These are phyloP conservation scores for Drosophila guanche DNA, from an alignment of 1,140 invertebrate genomes.

Conservation along the genomic window DNA sequence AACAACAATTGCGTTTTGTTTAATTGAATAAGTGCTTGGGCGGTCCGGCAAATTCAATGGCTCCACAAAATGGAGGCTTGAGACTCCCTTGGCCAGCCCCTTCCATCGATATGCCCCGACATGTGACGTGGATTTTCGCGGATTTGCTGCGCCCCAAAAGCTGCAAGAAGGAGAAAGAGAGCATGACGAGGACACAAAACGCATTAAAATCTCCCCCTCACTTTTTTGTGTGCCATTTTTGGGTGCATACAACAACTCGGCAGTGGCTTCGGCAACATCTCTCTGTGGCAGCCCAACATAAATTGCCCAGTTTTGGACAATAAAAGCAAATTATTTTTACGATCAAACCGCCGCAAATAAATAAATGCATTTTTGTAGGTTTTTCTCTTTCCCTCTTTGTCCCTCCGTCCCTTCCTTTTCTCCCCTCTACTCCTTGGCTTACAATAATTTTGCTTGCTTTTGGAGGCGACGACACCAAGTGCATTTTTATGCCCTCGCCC, in stretches of 20 bases:
- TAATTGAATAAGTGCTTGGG: slow-evolving; percentile 71
- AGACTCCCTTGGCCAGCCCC: slow-evolving; percentile 1
- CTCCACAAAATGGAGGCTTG: slow-evolving; percentile 30
- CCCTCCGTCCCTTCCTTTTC: slow-evolving; percentile 6
- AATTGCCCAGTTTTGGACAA: slow-evolving; percentile 54
- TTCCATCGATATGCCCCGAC: slow-evolving; percentile 11
- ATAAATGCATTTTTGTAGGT: slow-evolving; percentile 67
- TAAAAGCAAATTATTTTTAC: slow-evolving; percentile 81
- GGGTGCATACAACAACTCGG: slow-evolving; percentile 45
- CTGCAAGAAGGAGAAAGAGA: slow-evolving; percentile 2
- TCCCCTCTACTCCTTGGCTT: slow-evolving; percentile 12
- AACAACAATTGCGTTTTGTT: slow-evolving; percentile 64
- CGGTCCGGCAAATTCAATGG: slow-evolving; percentile 60
- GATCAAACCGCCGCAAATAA: slow-evolving; percentile 73
- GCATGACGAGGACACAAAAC: slow-evolving; percentile 72
- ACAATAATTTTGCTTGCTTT: slow-evolving; percentile 16
- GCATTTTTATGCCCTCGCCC: slow-evolving; percentile 67
- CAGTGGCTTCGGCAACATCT: slow-evolving; percentile 40
- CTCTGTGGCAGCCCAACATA: slow-evolving; percentile 36
- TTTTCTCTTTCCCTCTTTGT: slow-evolving; percentile 15
- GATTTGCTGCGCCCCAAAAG: slow-evolving; percentile 42
- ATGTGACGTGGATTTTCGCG: slow-evolving; percentile 65
- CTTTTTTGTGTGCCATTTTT: slow-evolving; percentile 23
- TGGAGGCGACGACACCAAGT: slow-evolving; percentile 53
- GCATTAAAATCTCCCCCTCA: slow-evolving; percentile 50